Evolutionary conservation across 2,797 vertebrate genomes (phyloP), one percentile per base, ranked within the genome.

Genomic region (Borostomias antarcticus): DNA sequence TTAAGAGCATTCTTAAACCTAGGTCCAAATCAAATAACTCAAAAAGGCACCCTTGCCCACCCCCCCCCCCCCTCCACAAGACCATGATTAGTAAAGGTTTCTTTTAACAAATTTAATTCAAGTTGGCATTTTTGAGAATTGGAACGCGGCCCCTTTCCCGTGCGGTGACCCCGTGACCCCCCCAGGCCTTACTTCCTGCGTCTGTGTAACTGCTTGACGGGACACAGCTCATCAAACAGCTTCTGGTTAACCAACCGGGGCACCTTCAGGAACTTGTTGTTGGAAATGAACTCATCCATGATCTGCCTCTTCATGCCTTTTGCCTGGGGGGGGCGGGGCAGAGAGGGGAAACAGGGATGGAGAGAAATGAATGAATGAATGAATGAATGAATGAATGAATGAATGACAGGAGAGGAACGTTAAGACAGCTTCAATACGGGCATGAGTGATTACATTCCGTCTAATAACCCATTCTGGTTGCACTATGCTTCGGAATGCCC

Each of bases 151-250:
- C n/a, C n/a, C n/a, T n/a, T n/a, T n/a, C n/a, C n/a, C n/a, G n/a
- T n/a, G n/a, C n/a, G n/a, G n/a, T n/a, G n/a, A n/a, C n/a, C n/a
- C n/a, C n/a, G n/a, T n/a, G n/a, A n/a, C n/a, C n/a, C n/a, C 4
- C n/a, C 4, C 15, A 0, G 1, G 21, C 58, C 92, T 89, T 88
- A 95, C 94, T 94, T 95, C 33, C 92, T 89, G 70, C 96, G 94
- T 0, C 95, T 89, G 80, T 98, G 97, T 71, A 96, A 95, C 76
- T 98, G 96, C 76, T 96, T 96, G 57, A 96, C 89, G 0, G 97
- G 96, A 85, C 98, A 99, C 63, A 99, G 89, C 79, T 98, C 95
- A 58, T 97, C 94, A 70, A 99, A 98, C 43, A 98, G 78, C 88
- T 91, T 94, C 90, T 98, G 98, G 88, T 85, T 97, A 78, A 96